Percentiles rank a stretch among this genome's conserved stretches.
phyloP scores from a whole-genome alignment of 1,140 invertebrate genomes.

The Heliconius melpomene region DNA sequence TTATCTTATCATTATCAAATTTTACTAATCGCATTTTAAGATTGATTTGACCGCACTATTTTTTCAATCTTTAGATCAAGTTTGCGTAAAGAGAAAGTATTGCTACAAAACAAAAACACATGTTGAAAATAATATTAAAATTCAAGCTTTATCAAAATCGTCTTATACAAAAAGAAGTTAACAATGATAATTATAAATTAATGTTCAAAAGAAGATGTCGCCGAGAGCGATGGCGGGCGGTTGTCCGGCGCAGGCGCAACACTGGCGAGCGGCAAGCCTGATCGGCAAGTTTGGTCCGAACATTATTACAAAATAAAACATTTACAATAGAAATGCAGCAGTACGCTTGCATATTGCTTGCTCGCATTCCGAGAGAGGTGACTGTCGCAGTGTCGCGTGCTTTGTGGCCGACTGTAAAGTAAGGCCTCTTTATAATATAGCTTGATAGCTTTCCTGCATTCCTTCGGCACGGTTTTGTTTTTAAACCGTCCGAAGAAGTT shows the following conservation, averaged over 20 bases:
- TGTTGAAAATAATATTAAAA: background rate
- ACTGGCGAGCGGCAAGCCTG: no score
- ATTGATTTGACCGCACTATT: background rate
- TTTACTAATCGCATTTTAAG: background rate
- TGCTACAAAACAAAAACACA: no score
- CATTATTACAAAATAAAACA: no score
- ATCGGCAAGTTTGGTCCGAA: no score
- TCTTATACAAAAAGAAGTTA: background rate
- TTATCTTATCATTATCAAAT: background rate
- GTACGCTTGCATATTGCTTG: no score
- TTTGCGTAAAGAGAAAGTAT: no score
- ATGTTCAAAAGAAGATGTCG: background rate
- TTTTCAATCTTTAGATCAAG: no score
- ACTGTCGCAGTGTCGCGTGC: conserved; percentile 21
- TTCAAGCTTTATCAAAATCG: background rate
- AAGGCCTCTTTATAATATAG: conserved; percentile 15
- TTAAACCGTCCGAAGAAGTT: no score
- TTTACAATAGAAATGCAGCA: no score
- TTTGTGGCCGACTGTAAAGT: conserved; percentile 14
- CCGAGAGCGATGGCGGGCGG: conserved; percentile 5
- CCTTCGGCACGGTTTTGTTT: background rate
- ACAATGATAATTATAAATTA: background rate
- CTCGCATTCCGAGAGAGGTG: conserved; percentile 21
- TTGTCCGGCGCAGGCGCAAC: conserved; percentile 11
- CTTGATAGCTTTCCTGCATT: conserved; percentile 17